phyloP scores from a whole-genome alignment of 2,113 vertebrate genomes.

The Patagioenas fasciata region DNA sequence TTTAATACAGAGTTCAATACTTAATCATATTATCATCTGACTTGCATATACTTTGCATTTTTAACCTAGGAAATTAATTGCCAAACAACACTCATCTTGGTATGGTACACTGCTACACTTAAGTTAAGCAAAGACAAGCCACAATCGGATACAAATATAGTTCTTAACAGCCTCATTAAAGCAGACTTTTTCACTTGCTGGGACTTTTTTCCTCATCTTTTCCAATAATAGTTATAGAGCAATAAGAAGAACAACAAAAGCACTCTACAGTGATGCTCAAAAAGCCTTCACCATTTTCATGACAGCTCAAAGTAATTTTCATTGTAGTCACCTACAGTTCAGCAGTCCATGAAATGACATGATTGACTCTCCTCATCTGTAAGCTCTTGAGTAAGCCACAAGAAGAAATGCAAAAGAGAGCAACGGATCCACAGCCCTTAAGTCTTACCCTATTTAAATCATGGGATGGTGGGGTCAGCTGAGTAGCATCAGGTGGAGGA shows the following conservation, averaged over 20 bases:
- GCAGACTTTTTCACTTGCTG: not conserved
- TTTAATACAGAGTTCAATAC: not conserved
- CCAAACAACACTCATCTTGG: not conserved
- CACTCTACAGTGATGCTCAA: too few species aligned
- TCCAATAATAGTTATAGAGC: not conserved
- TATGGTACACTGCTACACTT: not conserved
- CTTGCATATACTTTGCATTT: not conserved
- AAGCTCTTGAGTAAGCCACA: not conserved
- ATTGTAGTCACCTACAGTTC: not conserved
- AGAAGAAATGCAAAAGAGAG: not conserved
- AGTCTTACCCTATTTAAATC: slow-evolving; percentile 95
- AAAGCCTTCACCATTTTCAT: not conserved
- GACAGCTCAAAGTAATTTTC: not conserved
- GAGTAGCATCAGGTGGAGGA: slow-evolving; percentile 93
- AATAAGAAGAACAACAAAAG: not conserved
- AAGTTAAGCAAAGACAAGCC: not conserved
- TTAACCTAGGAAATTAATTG: not conserved
- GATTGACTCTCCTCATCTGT: not conserved
- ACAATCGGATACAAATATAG: not conserved
- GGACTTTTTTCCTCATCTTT: not conserved
- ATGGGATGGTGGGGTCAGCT: slow-evolving; percentile 96
- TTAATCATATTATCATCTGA: not conserved
- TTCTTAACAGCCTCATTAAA: not conserved
- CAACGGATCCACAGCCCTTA: not conserved
- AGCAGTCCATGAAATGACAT: not conserved